Evolutionary conservation across 2,113 vertebrate genomes (phyloP).

Genomic region (Brachyhypopomus occidentalis): DNA sequence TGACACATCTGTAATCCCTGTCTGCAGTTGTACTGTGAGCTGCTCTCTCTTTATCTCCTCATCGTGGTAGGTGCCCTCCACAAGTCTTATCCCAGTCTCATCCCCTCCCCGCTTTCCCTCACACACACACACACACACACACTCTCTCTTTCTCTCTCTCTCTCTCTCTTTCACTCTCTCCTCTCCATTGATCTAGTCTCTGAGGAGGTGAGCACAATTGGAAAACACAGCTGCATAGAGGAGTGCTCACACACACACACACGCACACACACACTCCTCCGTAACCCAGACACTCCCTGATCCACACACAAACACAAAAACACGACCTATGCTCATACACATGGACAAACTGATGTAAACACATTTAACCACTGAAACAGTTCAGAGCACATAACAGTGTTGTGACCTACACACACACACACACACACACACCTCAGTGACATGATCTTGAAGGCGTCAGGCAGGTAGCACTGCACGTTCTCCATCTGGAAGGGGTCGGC

Average conservation of each 20-base stretch:
- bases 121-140: not conserved
- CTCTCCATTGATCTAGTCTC: not conserved
- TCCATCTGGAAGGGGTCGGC: constrained; percentile 95
- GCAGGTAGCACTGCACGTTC: constrained; percentile 92
- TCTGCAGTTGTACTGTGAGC: too few relatives aligned
- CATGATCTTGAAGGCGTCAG: constrained; percentile 93
- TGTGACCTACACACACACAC: not conserved
- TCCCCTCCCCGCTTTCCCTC: not conserved
- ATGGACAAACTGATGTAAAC: not conserved
- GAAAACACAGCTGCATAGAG: constrained; percentile 57
- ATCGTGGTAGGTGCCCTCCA: not conserved
- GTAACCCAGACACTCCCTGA: constrained; percentile 9
- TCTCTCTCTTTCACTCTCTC: not conserved
- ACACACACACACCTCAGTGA: constrained; percentile 80
- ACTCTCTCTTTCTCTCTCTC: constrained; percentile 13
- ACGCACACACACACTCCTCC: constrained; percentile 37
- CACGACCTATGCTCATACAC: not conserved
- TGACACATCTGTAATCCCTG: constrained; percentile 2
- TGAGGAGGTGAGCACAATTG: constrained; percentile 66
- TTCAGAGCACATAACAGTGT: constrained; percentile 15
- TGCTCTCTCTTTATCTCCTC: constrained; percentile 45
- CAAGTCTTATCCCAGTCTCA: not conserved
- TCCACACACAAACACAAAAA: not conserved
- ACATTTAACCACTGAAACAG: constrained; percentile 11
- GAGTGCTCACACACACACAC: constrained; percentile 41